phyloP scores from a whole-genome alignment of 2,888 invertebrate species.

The Microchrysa polita region DNA sequence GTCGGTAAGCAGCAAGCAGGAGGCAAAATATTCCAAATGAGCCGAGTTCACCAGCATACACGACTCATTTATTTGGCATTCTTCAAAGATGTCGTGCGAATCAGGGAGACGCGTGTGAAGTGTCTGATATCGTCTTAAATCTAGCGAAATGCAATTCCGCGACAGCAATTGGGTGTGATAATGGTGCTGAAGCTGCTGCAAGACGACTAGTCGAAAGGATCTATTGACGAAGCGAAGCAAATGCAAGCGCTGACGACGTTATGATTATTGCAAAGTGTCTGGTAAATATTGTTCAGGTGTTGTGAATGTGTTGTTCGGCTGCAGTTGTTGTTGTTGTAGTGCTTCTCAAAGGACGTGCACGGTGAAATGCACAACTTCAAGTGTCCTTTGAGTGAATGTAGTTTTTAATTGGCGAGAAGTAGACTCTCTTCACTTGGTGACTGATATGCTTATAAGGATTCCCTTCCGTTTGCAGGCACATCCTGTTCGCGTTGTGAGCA shows the following conservation, averaged over 20 bases:
- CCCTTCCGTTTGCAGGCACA: conserved; percentile 23
- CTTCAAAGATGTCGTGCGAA: conserved; percentile 25
- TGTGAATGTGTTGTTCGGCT: background rate
- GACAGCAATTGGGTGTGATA: background rate
- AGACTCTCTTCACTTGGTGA: background rate
- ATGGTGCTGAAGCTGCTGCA: background rate
- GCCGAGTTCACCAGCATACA: background rate
- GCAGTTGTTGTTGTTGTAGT: background rate
- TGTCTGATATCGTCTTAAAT: conserved; percentile 13
- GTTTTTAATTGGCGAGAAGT: background rate
- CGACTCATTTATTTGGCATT: conserved; percentile 31
- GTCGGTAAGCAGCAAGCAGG: background rate
- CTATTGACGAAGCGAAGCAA: conserved; percentile 29
- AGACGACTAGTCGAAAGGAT: conserved; percentile 18
- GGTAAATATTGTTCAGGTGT: conserved; percentile 26
- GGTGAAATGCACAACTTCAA: background rate
- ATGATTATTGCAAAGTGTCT: conserved; percentile 41
- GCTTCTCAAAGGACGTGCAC: background rate
- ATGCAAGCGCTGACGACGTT: conserved; percentile 23
- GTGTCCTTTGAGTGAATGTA: background rate
- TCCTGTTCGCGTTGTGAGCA: conserved; percentile 34
- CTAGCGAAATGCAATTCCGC: conserved; percentile 10
- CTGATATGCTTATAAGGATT: too few species aligned
- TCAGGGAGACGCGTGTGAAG: conserved; percentile 11
- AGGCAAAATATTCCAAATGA: conserved; percentile 20